A percentile compares a stretch with the other conserved stretches of the same genome.
Conservation (phyloP, 2,797 vertebrate species). For the Hemibagrus guttatus region DNA sequence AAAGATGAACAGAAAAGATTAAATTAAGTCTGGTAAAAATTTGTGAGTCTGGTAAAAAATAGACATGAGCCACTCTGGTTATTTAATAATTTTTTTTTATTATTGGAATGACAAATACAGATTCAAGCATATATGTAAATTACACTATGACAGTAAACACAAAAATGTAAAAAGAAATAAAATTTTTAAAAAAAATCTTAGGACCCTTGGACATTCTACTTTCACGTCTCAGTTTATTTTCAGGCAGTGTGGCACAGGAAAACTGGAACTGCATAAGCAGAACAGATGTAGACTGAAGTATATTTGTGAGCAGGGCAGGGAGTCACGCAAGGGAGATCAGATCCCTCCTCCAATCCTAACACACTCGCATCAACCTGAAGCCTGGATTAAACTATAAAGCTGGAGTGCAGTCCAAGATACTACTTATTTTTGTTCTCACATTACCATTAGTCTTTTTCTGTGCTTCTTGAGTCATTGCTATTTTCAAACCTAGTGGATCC, state of each 20-base stretch:
- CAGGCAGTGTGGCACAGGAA: conserved; percentile 54
- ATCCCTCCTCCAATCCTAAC: conserved; percentile 8
- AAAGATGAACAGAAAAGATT: neutral
- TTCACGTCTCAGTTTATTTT: conserved; percentile 52
- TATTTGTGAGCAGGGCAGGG: conserved; percentile 55
- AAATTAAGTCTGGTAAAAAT: neutral
- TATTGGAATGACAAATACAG: conserved; percentile 48
- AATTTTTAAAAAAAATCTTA: neutral
- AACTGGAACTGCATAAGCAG: conserved; percentile 56
- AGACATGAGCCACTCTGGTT: conserved; percentile 9
- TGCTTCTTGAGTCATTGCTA: conserved; percentile 15
- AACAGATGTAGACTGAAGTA: conserved; percentile 42
- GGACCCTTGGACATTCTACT: neutral
- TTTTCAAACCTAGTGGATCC: conserved; percentile 18
- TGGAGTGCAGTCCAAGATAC: neutral
- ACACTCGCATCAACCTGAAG: conserved; percentile 14
- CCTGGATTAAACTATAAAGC: conserved; percentile 22
- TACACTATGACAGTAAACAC: conserved; percentile 21
- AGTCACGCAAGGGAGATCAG: conserved; percentile 60
- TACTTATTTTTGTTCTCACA: conserved; percentile 20
- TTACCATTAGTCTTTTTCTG: conserved; percentile 13
- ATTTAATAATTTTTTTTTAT: conserved; percentile 32
- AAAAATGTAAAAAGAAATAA: neutral
- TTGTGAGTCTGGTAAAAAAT: neutral
- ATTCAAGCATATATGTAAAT: conserved; percentile 46